Evolutionary conservation across 2,888 invertebrate species (phyloP).

Genomic region (Pterostichus niger): DNA sequence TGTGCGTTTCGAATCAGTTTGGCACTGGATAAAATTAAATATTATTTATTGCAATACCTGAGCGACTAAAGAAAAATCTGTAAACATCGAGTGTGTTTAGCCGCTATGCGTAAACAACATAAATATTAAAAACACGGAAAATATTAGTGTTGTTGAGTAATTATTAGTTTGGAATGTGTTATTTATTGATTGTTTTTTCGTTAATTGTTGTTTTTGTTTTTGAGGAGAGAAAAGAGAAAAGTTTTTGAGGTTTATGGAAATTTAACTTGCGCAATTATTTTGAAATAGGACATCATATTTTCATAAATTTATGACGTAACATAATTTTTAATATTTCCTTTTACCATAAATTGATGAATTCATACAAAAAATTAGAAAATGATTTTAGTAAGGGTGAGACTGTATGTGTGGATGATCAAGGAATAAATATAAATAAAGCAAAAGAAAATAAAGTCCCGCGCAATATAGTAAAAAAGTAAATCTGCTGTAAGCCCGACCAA

Average conservation of each 20-base stretch:
- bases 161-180: slow-evolving; percentile 41
- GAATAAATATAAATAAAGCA: too few species aligned
- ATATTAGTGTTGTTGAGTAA: slow-evolving; percentile 20
- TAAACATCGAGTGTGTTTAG: slow-evolving; percentile 23
- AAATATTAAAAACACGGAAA: slow-evolving; percentile 48
- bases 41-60: slow-evolving; percentile 47
- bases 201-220: slow-evolving; percentile 43
- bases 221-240: slow-evolving; percentile 33
- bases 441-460: too few species aligned
- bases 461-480: too few species aligned
- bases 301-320: too few species aligned
- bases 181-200: slow-evolving; percentile 33
- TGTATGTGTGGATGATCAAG: too few species aligned
- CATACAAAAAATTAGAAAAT: too few species aligned
- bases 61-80: slow-evolving; percentile 22
- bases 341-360: too few species aligned
- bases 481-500: too few species aligned
- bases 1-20: slow-evolving; percentile 52
- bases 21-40: slow-evolving; percentile 43
- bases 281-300: not conserved
- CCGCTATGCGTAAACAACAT: slow-evolving; percentile 33
- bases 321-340: too few species aligned
- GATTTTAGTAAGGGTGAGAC: too few species aligned
- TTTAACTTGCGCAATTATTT: slow-evolving; percentile 33
- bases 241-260: slow-evolving; percentile 43